Evolutionary conservation across 2,113 vertebrate species (phyloP).

Genomic region (Malurus melanocephalus): DNA sequence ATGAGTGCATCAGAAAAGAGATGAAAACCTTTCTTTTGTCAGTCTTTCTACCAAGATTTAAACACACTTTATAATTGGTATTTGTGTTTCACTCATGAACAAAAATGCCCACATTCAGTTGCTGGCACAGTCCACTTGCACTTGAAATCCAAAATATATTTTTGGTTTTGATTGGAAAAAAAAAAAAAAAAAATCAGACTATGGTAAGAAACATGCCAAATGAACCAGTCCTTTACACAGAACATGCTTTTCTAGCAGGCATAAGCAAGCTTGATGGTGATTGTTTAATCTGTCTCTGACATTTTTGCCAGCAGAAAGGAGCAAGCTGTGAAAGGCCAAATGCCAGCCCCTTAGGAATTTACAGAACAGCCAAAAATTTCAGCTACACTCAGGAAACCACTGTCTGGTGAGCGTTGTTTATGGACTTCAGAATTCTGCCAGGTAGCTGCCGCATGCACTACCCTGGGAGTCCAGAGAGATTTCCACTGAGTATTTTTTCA

Average conservation of each 20-base stretch:
- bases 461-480: background rate
- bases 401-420: background rate
- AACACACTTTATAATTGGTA: background rate
- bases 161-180: background rate
- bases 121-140: background rate
- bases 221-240: background rate
- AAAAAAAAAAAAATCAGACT: background rate
- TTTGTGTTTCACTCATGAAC: background rate
- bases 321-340: background rate
- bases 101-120: background rate
- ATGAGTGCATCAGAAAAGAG: background rate
- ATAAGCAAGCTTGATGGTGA: background rate
- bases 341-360: background rate
- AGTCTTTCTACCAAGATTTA: background rate
- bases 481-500: background rate
- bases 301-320: background rate
- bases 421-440: background rate
- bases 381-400: background rate
- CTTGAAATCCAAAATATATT: background rate
- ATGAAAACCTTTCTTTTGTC: background rate
- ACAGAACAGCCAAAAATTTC: background rate
- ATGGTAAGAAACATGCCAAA: background rate
- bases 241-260: background rate
- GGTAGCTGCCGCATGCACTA: background rate
- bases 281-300: background rate